Evolutionary conservation across 2,113 vertebrate genomes (phyloP).

Genomic region (Psettodes erumei): DNA sequence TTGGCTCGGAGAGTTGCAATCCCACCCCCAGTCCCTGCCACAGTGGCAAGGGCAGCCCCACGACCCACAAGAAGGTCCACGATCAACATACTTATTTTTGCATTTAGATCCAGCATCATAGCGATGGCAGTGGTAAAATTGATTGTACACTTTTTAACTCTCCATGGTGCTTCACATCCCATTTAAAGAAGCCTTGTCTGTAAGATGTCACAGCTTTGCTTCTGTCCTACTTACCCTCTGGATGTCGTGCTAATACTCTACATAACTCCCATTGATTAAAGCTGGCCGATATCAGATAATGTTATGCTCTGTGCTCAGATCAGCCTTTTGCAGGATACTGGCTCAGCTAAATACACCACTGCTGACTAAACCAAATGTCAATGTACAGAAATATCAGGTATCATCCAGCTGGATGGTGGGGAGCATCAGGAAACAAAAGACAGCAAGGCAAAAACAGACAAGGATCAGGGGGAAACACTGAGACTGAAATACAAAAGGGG

Average conservation of each 20-base stretch:
- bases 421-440: too few species aligned
- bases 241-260: slow-evolving; percentile 6
- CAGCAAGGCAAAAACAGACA: too few species aligned
- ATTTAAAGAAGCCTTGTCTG: background rate
- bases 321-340: slow-evolving; percentile 6
- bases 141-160: background rate
- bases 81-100: background rate
- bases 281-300: slow-evolving; percentile 25
- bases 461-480: too few species aligned
- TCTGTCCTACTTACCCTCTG: background rate
- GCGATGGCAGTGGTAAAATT: background rate
- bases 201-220: slow-evolving; percentile 3
- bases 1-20: slow-evolving; percentile 59
- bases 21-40: slow-evolving; percentile 71
- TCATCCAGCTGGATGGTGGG: slow-evolving; percentile 32
- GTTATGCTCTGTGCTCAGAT: slow-evolving; percentile 6
- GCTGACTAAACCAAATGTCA: slow-evolving; percentile 46
- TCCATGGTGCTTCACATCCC: too few species aligned
- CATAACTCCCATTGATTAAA: slow-evolving; percentile 22
- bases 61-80: slow-evolving; percentile 60
- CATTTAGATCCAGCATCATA: background rate
- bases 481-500: too few species aligned
- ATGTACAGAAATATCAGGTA: slow-evolving; percentile 45
- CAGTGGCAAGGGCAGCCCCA: slow-evolving; percentile 73
- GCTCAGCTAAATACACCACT: slow-evolving; percentile 32